Base-by-base conservation (phyloP, 2,113 vertebrate species). In the Periophthalmus modestus region DNA sequence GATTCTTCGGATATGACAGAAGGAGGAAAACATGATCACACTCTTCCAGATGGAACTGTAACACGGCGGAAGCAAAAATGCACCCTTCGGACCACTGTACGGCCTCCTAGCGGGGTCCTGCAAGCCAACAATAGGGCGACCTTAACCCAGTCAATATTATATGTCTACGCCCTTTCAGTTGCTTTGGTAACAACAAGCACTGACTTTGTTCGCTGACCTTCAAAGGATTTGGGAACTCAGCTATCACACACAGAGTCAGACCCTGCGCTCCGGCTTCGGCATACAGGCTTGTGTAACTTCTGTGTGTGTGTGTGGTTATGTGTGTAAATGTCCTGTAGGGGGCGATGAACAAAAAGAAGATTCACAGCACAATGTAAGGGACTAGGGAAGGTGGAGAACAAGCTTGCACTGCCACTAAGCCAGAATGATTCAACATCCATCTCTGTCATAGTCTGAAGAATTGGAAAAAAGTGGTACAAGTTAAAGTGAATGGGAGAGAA, bases 61-160 rank as follows among this genome's bases (percentile, higher is more conserved):
- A 95, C 97, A 66, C 94, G 93, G 80, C 95, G 95, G 88, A 98
- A 96, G 94, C 94, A 96, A 89, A 99, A 99, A 91, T 99, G 98
- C 77, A 93, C 91, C 83, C 95, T 94, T 80, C 95, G 96, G 95
- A 95, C 77, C 94, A 95, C 93, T 92, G 89, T 97, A 79, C 95
- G 94, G 57, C 92, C 95, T 74, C 97, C 97, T 61, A 98, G 97
- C 4, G 97, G 97, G 90, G 97, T 99, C 52, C 96, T 97, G 91
- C 96, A 96, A 93, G 96, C 96, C 11, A 94, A 95, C 68, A 93
- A 91, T 15, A 76, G 93, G 74, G 91, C 87, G 43, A 80, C 87
- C 28, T 88, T 88, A 79, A 88, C 2, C 92, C 87, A 69, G 75
- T 73, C 86, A 59, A 85, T 85, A 78, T 71, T 85, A 69, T 77